phyloP scores from a whole-genome alignment of 2,113 vertebrate genomes.

The Strix uralensis region DNA sequence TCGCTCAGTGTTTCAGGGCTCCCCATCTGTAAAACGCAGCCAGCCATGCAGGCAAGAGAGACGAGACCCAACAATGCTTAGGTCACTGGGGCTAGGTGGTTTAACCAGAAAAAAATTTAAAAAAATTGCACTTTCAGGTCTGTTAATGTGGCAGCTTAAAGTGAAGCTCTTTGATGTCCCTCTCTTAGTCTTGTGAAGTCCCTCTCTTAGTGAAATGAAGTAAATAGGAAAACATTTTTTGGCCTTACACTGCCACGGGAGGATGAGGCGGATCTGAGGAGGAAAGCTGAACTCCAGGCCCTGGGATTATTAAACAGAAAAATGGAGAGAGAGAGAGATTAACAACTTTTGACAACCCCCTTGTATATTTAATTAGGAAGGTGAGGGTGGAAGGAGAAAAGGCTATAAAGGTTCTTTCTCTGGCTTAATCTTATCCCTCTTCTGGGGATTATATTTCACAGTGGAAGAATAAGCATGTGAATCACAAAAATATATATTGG shows the following conservation, averaged over 20 bases:
- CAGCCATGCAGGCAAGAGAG: not conserved
- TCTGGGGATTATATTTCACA: not conserved
- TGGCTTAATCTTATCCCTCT: not conserved
- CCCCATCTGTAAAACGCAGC: not conserved
- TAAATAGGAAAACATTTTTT: not conserved
- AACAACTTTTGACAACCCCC: not conserved
- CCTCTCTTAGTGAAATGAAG: not conserved
- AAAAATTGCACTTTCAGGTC: not conserved
- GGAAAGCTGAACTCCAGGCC: not conserved
- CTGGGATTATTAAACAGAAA: not conserved
- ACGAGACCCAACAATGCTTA: not conserved
- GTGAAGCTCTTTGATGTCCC: not conserved
- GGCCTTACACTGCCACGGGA: not conserved
- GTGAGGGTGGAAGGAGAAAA: not conserved
- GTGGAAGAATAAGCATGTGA: not conserved
- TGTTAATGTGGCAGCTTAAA: not conserved
- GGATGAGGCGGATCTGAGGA: not conserved
- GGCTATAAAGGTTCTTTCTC: not conserved
- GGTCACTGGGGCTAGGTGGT: not conserved
- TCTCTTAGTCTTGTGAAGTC: not conserved
- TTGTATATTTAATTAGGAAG: not conserved
- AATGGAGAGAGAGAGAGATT: not conserved
- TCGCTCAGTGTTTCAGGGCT: not conserved
- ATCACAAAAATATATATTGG: not conserved
- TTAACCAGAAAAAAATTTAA: not conserved